A percentile compares a stretch with the other conserved stretches of the same genome.
Evolutionary conservation across 2,797 vertebrate species (phyloP).

Genomic region (Glossophaga mutica): DNA sequence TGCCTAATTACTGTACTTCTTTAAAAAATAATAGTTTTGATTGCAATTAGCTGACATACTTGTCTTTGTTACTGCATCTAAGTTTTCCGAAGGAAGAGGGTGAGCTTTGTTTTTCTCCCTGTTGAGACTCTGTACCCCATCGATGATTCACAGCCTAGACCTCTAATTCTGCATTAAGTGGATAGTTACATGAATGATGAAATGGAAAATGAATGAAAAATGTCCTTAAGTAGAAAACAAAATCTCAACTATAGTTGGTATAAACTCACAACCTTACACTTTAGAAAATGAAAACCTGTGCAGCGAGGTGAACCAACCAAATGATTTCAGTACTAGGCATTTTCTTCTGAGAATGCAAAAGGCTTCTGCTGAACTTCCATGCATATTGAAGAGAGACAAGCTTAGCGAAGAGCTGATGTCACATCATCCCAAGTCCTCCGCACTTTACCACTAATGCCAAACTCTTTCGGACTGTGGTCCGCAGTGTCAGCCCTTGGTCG

Average conservation of each 20-base stretch:
- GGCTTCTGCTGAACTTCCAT: not conserved
- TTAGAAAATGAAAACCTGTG: not conserved
- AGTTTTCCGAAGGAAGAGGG: not conserved
- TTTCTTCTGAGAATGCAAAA: not conserved
- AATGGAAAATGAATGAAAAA: not conserved
- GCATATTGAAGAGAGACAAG: not conserved
- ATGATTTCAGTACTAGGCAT: not conserved
- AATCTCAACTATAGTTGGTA: not conserved
- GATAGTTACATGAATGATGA: not conserved
- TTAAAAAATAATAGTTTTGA: not conserved
- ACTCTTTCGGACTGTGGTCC: not conserved
- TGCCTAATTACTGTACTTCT: not conserved
- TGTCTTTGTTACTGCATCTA: not conserved
- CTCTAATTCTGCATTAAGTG: not conserved
- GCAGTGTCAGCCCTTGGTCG: not conserved
- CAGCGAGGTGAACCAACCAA: not conserved
- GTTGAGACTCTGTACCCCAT: not conserved
- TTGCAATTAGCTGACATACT: not conserved
- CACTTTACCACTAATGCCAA: not conserved
- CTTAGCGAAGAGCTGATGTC: not conserved
- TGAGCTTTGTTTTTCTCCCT: not conserved
- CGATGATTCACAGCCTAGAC: not conserved
- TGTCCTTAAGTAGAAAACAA: not conserved
- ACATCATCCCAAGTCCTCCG: not conserved
- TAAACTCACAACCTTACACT: not conserved